Conservation (phyloP, 2,888 invertebrate species). For the Stenoptilia bipunctidactyla region DNA sequence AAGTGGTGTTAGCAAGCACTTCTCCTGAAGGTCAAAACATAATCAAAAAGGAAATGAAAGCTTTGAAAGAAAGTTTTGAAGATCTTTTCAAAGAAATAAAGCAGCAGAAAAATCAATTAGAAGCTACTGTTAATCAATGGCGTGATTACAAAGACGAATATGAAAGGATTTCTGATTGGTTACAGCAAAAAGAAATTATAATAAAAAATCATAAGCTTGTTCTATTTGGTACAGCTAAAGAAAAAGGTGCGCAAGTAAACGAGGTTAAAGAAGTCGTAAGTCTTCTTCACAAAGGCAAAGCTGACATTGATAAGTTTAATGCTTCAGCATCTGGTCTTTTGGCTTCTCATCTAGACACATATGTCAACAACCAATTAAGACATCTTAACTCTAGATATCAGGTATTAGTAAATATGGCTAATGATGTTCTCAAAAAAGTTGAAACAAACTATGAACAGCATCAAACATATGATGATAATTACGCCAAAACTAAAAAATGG, state of each 20-base stretch:
- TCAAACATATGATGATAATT: slow-evolving; percentile 81
- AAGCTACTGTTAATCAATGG: slow-evolving; percentile 86
- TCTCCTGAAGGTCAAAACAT: slow-evolving; percentile 83
- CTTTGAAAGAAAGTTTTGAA: slow-evolving; percentile 87
- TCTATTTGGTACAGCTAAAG: slow-evolving; percentile 81
- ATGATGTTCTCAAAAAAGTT: slow-evolving; percentile 91
- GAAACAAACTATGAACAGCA: slow-evolving; percentile 91
- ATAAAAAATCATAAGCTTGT: slow-evolving; percentile 92
- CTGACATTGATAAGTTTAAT: slow-evolving; percentile 87
- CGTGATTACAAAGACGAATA: slow-evolving; percentile 94
- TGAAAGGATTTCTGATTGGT: slow-evolving; percentile 91
- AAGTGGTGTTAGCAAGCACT: slow-evolving; percentile 87
- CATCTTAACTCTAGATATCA: slow-evolving; percentile 91
- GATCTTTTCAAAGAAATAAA: slow-evolving; percentile 87
- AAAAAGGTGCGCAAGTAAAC: slow-evolving; percentile 87
- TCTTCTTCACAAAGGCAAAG: slow-evolving; percentile 81
- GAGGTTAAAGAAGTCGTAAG: slow-evolving; percentile 84
- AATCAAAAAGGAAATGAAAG: slow-evolving; percentile 88
- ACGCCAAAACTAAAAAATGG: slow-evolving; percentile 84
- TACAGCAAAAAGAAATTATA: slow-evolving; percentile 91
- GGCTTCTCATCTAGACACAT: slow-evolving; percentile 87
- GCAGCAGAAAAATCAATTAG: slow-evolving; percentile 86
- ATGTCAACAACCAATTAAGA: slow-evolving; percentile 88
- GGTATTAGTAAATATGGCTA: slow-evolving; percentile 88
- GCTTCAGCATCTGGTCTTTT: slow-evolving; percentile 81